Percentiles rank a stretch among this genome's conserved stretches.
These are phyloP conservation scores for Dipodomys ordii DNA, from an alignment of 2,113 vertebrate species.

Conservation along the genomic window DNA sequence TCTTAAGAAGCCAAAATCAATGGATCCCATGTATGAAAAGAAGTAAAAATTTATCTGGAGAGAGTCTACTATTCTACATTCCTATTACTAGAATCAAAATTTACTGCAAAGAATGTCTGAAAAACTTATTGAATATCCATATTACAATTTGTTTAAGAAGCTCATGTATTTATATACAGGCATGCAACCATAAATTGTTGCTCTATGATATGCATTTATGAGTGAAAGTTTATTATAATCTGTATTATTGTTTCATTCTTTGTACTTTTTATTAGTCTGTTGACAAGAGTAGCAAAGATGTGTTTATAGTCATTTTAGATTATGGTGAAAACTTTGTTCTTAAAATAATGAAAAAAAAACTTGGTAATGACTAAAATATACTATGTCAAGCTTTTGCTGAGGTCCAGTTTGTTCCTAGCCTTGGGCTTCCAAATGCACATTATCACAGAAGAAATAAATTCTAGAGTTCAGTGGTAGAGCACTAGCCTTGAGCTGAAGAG, in stretches of 20 bases:
- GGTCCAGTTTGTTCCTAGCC: slow-evolving; percentile 19
- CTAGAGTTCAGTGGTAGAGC: too few species aligned
- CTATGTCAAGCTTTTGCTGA: slow-evolving; percentile 16
- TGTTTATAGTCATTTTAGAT: slow-evolving; percentile 52
- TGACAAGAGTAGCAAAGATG: slow-evolving; percentile 40
- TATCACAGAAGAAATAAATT: slow-evolving; percentile 41
- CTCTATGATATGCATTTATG: slow-evolving; percentile 25
- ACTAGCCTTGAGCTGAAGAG: too few species aligned
- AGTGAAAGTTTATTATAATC: slow-evolving; percentile 34
- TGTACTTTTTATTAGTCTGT: slow-evolving; percentile 12
- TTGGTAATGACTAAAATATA: slow-evolving; percentile 37
- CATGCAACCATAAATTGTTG: slow-evolving; percentile 6
- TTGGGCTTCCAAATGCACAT: slow-evolving; percentile 44
- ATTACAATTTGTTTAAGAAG: slow-evolving; percentile 44
- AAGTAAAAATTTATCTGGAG: slow-evolving; percentile 23
- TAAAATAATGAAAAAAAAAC: background rate
- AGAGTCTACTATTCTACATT: background rate
- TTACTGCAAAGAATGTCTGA: slow-evolving; percentile 13
- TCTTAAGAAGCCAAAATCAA: slow-evolving; percentile 38
- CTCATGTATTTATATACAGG: slow-evolving; percentile 30
- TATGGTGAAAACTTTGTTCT: slow-evolving; percentile 38
- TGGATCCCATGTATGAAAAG: background rate
- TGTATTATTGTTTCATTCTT: slow-evolving; percentile 44
- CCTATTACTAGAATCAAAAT: slow-evolving; percentile 50
- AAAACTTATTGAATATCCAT: slow-evolving; percentile 40